Base-by-base conservation (phyloP, 1,140 invertebrate species). In the Heliothis virescens region DNA sequence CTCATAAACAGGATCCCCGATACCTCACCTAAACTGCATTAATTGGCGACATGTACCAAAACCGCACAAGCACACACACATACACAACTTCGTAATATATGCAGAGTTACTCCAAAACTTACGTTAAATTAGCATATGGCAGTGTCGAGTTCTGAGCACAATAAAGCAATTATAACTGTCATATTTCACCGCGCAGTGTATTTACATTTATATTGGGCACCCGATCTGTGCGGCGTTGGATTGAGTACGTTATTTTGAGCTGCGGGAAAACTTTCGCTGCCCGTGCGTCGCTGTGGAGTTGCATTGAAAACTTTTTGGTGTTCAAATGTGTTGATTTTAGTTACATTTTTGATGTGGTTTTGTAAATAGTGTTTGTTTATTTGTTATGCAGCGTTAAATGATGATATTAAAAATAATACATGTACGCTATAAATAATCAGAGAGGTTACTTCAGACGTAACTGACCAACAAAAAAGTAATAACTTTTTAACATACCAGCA, bases 131-230 rank as follows among this genome's bases (percentile, higher is more conserved):
- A 88, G 82, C 88, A 91, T 90, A 90, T 71, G 86, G 78, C 79
- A 74, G n/a, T n/a, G n/a, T n/a, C n/a, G 79, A 87, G 81, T 85
- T 83, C 85, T 85, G 87, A 90, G 90, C 90, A 91, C 91, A 94
- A 94, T 93, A 94, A 94, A 93, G 91, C 91, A 94, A 94, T 94
- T 93, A 94, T 92, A 92, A 91, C 91, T 88, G 91, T 92, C 91
- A 94, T 94, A 94, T 94, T 94, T 94, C 91, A 92, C 83, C 82
- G 78, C 79, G 79, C 81, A 81, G 81, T 88, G 77, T 92, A 94
- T 94, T 94, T 92, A 94, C 92, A 94, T 94, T 90, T 94, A 94
- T 94, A 94, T 94, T 94, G 91, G 86, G 85, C 82, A 85, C 34
- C 34, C 83, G 85, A 76, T 76, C 74, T 50, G 60, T 63, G 47